Conservation (phyloP, 1,140 invertebrate species). For the Pogonomyrmex barbatus region DNA sequence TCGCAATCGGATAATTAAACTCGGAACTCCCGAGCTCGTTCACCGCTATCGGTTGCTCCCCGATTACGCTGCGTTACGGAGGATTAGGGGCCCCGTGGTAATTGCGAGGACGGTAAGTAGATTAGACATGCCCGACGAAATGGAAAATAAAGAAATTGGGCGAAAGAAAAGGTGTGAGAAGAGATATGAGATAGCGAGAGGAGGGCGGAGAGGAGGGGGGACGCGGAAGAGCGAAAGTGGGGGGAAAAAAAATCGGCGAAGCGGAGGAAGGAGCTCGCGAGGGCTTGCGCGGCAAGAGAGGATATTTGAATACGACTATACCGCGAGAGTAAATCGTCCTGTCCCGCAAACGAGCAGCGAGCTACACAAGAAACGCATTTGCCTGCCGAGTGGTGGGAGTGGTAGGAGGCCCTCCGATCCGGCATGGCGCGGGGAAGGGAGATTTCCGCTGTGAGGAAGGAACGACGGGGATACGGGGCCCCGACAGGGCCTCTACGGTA, state of each 20-base stretch:
- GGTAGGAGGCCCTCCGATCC: slow-evolving; percentile 29
- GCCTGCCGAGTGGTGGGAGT: slow-evolving; percentile 71
- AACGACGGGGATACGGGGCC: slow-evolving; percentile 72
- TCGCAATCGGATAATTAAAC: slow-evolving; percentile 68
- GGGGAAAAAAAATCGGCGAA: slow-evolving; percentile 30
- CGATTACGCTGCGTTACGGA: slow-evolving; percentile 65
- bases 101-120: slow-evolving; percentile 64
- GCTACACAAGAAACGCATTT: slow-evolving; percentile 86
- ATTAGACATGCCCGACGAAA: slow-evolving; percentile 59
- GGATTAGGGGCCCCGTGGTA: slow-evolving; percentile 64
- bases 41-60: slow-evolving; percentile 56
- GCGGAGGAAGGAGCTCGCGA: slow-evolving; percentile 32
- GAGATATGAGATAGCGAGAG: neutral
- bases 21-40: slow-evolving; percentile 44
- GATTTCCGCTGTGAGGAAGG: slow-evolving; percentile 56
- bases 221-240: slow-evolving; percentile 18
- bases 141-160: slow-evolving; percentile 20
- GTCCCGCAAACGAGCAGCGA: slow-evolving; percentile 77
- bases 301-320: slow-evolving; percentile 84
- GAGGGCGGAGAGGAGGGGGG: neutral
- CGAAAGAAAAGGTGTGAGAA: neutral
- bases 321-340: slow-evolving; percentile 82
- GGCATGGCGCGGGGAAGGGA: slow-evolving; percentile 37
- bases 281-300: slow-evolving; percentile 54
- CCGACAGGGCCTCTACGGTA: slow-evolving; percentile 56